These are phyloP conservation scores for Urocolius indicus DNA, from an alignment of 2,113 vertebrate genomes.

Conservation along the genomic window DNA sequence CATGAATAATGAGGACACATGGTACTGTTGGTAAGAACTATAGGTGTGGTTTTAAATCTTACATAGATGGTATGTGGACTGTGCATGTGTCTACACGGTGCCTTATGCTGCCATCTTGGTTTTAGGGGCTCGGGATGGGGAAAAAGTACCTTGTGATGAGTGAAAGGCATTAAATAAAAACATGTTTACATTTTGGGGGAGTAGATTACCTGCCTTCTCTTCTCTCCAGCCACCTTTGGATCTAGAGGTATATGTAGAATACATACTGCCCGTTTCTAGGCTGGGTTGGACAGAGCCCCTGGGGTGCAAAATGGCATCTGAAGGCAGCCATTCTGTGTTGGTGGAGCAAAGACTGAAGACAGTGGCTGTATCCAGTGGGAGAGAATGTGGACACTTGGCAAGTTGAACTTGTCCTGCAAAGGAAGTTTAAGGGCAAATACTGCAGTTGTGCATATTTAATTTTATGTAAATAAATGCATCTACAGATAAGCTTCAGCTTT, in stretches of 20 bases:
- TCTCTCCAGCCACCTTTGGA: not conserved
- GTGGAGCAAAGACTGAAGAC: not conserved
- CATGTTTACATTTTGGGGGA: slow-evolving; percentile 81
- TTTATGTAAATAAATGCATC: slow-evolving; percentile 16
- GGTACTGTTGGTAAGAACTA: slow-evolving; percentile 53
- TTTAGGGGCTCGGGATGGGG: slow-evolving; percentile 48
- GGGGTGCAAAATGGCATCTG: not conserved
- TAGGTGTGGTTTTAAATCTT: slow-evolving; percentile 35
- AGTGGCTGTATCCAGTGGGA: not conserved
- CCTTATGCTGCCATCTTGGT: slow-evolving; percentile 77
- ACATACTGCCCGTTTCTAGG: not conserved
- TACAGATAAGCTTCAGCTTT: not conserved
- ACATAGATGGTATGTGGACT: slow-evolving; percentile 62
- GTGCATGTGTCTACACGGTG: slow-evolving; percentile 69
- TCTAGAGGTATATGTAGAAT: not conserved
- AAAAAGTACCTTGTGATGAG: slow-evolving; percentile 69
- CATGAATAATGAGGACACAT: slow-evolving; percentile 17
- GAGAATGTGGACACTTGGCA: not conserved
- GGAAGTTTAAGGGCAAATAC: not conserved
- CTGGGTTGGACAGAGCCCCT: not conserved
- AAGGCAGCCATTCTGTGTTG: not conserved
- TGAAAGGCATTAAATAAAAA: slow-evolving; percentile 84
- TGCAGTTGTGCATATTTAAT: not conserved
- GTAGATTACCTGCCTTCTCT: slow-evolving; percentile 18
- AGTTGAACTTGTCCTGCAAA: not conserved